Percentiles rank a stretch among this genome's conserved stretches.
phyloP scores from a whole-genome alignment of 2,113 vertebrate species.

The Cryptomyrus ogoouensis region DNA sequence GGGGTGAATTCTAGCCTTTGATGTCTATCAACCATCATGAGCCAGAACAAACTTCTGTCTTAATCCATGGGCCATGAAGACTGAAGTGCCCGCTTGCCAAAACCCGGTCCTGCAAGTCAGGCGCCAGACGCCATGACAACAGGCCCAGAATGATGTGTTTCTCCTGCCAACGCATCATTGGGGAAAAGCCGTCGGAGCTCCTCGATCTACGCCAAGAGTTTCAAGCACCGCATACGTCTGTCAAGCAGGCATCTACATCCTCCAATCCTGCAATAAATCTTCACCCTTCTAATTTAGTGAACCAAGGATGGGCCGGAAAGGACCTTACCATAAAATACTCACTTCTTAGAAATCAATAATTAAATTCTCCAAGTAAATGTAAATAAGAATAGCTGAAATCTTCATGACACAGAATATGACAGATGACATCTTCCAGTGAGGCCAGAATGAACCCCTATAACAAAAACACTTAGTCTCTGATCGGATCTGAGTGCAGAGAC shows the following conservation, averaged over 20 bases:
- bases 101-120: not conserved
- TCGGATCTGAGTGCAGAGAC: not conserved
- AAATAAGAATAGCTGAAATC: not conserved
- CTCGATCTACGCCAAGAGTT: not conserved
- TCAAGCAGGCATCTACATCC: not conserved
- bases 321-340: not conserved
- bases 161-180: not conserved
- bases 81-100: not conserved
- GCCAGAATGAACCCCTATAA: not conserved
- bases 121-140: not conserved
- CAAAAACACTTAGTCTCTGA: not conserved
- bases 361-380: not conserved
- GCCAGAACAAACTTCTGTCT: constrained; percentile 2
- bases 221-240: not conserved
- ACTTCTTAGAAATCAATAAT: not conserved
- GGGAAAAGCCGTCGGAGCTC: not conserved
- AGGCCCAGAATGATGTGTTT: not conserved
- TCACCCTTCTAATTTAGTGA: not conserved
- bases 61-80: not conserved
- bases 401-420: not conserved
- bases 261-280: not conserved
- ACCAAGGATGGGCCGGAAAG: not conserved
- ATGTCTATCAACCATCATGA: not conserved
- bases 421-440: not conserved
- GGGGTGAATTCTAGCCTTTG: not conserved